Evolutionary conservation across 2,797 vertebrate genomes (phyloP).

Genomic region (Zenarchopterus dispar): DNA sequence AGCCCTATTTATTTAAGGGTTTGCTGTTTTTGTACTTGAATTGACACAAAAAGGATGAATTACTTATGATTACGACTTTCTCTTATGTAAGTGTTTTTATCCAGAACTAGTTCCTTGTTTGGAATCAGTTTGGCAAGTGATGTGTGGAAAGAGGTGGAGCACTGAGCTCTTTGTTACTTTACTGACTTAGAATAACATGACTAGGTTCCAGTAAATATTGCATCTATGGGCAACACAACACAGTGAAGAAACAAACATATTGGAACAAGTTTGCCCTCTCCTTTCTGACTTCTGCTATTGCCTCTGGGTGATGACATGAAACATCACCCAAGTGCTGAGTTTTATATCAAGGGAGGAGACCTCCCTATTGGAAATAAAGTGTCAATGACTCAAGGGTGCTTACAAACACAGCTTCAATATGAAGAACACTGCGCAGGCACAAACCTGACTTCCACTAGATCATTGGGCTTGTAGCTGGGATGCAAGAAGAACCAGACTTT

Average conservation of each 20-base stretch:
- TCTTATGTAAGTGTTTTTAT: slow-evolving; percentile 4
- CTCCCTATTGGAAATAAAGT: slow-evolving; percentile 33
- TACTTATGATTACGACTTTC: slow-evolving; percentile 1
- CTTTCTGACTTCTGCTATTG: slow-evolving; percentile 24
- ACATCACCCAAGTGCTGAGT: neutral
- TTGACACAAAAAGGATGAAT: slow-evolving; percentile 15
- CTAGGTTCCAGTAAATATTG: slow-evolving; percentile 29
- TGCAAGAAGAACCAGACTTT: slow-evolving; percentile 99
- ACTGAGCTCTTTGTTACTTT: slow-evolving; percentile 1
- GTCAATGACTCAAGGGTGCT: neutral
- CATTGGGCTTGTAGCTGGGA: slow-evolving; percentile 98
- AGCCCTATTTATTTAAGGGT: slow-evolving; percentile 24
- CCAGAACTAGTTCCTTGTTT: slow-evolving; percentile 12
- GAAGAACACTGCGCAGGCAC: slow-evolving; percentile 26
- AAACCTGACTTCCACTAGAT: slow-evolving; percentile 98
- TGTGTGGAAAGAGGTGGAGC: slow-evolving; percentile 12
- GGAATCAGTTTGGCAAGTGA: slow-evolving; percentile 7
- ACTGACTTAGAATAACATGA: slow-evolving; percentile 18
- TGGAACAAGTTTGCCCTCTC: slow-evolving; percentile 28
- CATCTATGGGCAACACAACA: slow-evolving; percentile 27
- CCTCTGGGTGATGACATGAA: slow-evolving; percentile 35
- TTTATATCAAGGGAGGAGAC: slow-evolving; percentile 12
- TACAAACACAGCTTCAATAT: slow-evolving; percentile 2
- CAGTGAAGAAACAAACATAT: neutral
- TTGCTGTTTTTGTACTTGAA: neutral